Evolutionary conservation across 2,888 invertebrate species (phyloP).

Genomic region (Hedya salicella): DNA sequence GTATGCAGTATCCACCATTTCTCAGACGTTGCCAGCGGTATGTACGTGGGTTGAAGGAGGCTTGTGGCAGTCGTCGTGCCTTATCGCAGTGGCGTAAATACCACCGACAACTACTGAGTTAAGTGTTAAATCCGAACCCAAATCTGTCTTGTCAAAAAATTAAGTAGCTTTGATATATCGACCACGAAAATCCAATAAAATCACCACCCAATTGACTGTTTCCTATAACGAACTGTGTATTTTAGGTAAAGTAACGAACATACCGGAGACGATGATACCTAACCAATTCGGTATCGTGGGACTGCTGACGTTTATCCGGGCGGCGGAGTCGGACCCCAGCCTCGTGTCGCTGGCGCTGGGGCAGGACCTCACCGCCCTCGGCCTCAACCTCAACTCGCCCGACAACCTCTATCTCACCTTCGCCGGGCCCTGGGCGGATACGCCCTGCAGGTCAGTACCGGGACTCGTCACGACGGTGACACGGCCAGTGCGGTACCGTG

Average conservation of each 20-base stretch:
- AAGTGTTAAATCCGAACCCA: not conserved
- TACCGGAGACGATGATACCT: slow-evolving; percentile 99
- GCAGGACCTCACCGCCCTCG: slow-evolving; percentile 98
- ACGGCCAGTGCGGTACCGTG: no score
- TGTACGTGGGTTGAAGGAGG: no score
- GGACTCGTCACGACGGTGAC: no score
- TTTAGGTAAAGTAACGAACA: slow-evolving; percentile 97
- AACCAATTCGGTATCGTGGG: slow-evolving; percentile 99
- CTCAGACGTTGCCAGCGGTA: no score
- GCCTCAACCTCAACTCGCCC: slow-evolving; percentile 98
- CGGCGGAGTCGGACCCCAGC: slow-evolving; percentile 98
- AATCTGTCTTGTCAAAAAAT: not conserved
- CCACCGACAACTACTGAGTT: no score
- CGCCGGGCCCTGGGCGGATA: slow-evolving; percentile 99
- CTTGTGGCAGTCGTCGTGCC: no score
- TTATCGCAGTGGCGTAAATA: no score
- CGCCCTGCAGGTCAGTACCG: slow-evolving; percentile 91
- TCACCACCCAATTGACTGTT: not conserved
- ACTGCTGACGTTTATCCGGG: slow-evolving; percentile 98
- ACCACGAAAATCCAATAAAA: slow-evolving; percentile 38
- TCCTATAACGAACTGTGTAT: not conserved
- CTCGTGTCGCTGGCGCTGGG: slow-evolving; percentile 98
- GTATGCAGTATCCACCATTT: no score
- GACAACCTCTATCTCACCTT: slow-evolving; percentile 99
- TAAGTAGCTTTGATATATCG: slow-evolving; percentile 52